These are phyloP conservation scores for Scaptodrosophila lebanonensis DNA, from an alignment of 1,140 invertebrate genomes.

Conservation along the genomic window DNA sequence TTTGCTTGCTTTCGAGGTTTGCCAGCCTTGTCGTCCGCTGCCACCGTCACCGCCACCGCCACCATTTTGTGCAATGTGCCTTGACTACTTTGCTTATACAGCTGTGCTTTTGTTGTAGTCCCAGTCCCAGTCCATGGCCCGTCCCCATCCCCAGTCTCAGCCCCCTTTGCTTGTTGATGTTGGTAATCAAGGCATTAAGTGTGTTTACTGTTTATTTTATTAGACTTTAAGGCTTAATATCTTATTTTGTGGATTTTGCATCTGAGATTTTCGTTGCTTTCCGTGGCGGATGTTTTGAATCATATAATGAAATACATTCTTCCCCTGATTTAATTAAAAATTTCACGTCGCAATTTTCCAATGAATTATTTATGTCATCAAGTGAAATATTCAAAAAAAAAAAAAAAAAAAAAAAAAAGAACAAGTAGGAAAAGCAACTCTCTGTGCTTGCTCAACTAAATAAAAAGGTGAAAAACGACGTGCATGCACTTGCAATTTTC, in stretches of 20 bases:
- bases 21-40: no score
- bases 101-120: no score
- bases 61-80: no score
- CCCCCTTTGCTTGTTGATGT: slow-evolving; percentile 34
- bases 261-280: slow-evolving; percentile 27
- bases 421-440: slow-evolving; percentile 6
- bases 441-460: no score
- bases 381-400: slow-evolving; percentile 4
- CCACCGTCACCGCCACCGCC: no score
- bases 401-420: slow-evolving; percentile 19
- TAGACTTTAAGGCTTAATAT: slow-evolving; percentile 73
- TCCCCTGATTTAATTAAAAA: slow-evolving; percentile 66
- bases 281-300: slow-evolving; percentile 8
- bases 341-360: slow-evolving; percentile 34
- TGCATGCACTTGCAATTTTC: no score
- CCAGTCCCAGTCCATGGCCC: no score
- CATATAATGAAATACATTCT: slow-evolving; percentile 68
- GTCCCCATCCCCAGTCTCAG: background rate
- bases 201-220: slow-evolving; percentile 75
- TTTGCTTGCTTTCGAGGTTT: no score
- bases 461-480: no score
- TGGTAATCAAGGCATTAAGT: slow-evolving; percentile 74
- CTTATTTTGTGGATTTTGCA: slow-evolving; percentile 36
- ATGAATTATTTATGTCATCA: slow-evolving; percentile 64
- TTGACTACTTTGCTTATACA: no score